Conservation (phyloP, 2,888 invertebrate genomes). For the Sarcophaga variegata region DNA sequence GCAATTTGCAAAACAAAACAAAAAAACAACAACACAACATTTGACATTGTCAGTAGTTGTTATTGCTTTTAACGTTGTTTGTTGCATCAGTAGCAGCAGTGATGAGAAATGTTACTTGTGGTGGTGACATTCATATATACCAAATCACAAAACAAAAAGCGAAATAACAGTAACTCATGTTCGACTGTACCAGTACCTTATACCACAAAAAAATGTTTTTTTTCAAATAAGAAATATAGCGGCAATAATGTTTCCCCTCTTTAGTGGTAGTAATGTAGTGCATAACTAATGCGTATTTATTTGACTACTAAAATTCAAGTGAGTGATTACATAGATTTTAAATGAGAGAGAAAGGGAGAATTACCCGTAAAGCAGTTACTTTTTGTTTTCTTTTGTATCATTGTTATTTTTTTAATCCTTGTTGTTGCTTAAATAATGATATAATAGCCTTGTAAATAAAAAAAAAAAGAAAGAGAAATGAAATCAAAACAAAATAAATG, state of each 20-base stretch:
- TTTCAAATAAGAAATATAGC: neutral
- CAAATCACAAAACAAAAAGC: neutral
- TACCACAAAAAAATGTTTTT: neutral
- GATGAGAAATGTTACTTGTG: constrained; percentile 18
- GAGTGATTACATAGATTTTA: too few species aligned
- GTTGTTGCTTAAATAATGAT: constrained; percentile 41
- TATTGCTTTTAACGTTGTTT: too few species aligned
- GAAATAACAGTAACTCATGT: too few species aligned
- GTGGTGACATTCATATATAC: constrained; percentile 38
- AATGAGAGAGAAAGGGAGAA: constrained; percentile 2
- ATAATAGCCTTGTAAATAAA: constrained; percentile 49
- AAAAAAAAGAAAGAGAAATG: constrained; percentile 30
- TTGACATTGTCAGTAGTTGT: constrained; percentile 46
- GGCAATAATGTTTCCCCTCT: neutral
- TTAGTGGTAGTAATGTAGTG: too few species aligned
- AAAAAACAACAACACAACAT: constrained; percentile 17
- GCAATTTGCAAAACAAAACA: constrained; percentile 43
- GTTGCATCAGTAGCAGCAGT: constrained; percentile 4
- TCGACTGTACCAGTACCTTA: too few species aligned
- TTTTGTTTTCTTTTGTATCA: neutral
- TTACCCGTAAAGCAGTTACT: constrained; percentile 36
- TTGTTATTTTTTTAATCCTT: constrained; percentile 1
- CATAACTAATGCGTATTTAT: too few species aligned
- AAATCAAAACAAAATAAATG: constrained; percentile 13
- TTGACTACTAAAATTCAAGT: too few species aligned